phyloP scores from a whole-genome alignment of 2,888 invertebrate genomes.

The Cotesia congregata region DNA sequence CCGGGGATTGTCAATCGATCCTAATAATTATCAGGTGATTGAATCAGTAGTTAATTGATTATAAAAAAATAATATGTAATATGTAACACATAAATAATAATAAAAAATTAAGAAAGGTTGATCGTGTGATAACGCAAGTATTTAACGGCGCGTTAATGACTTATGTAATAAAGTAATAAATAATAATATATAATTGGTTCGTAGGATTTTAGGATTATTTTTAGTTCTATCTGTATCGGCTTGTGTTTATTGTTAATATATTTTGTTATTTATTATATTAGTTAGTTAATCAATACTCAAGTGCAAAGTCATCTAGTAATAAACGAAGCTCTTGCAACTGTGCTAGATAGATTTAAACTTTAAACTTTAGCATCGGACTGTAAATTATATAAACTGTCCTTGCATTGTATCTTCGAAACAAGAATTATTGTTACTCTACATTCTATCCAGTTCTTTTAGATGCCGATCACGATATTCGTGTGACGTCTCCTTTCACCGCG shows the following conservation, averaged over 20 bases:
- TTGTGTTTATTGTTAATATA: background rate
- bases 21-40: slow-evolving; percentile 20
- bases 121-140: slow-evolving; percentile 20
- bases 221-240: slow-evolving; percentile 16
- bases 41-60: slow-evolving; percentile 17
- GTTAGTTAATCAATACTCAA: background rate
- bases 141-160: slow-evolving; percentile 24
- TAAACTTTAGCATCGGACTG: background rate
- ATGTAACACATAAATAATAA: background rate
- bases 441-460: background rate
- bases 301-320: background rate
- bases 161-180: no score
- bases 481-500: background rate
- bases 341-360: background rate
- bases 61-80: slow-evolving; percentile 14
- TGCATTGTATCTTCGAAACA: background rate
- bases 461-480: background rate
- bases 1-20: slow-evolving; percentile 6
- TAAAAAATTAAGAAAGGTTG: background rate
- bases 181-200: slow-evolving; percentile 42
- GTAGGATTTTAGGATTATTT: background rate
- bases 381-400: background rate
- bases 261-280: background rate
- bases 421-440: background rate
- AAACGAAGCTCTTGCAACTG: background rate